These are phyloP conservation scores for Semotilus atromaculatus DNA, from an alignment of 2,797 vertebrate genomes.

Conservation along the genomic window DNA sequence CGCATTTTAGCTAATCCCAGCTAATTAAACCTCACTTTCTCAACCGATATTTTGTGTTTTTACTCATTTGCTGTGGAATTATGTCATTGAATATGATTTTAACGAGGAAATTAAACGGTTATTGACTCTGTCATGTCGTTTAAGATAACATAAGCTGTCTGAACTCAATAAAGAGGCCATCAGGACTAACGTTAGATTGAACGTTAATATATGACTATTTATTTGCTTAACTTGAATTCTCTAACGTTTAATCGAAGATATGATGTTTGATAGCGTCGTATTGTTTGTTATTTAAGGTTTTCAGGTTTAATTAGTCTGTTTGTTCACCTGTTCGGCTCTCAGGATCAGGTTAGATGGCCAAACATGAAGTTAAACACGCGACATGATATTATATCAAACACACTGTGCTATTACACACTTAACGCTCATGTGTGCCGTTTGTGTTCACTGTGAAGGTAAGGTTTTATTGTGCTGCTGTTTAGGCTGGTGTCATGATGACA, in stretches of 20 bases:
- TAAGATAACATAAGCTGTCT: slow-evolving; percentile 16
- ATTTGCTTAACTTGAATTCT: not conserved
- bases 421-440: not conserved
- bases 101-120: not conserved
- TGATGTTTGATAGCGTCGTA: not conserved
- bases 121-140: not conserved
- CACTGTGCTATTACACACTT: not conserved
- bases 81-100: not conserved
- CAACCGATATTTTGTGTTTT: not conserved
- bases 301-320: not conserved
- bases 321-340: not conserved
- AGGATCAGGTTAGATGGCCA: not conserved
- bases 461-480: not conserved
- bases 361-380: slow-evolving; percentile 19
- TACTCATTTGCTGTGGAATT: not conserved
- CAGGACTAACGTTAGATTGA: not conserved
- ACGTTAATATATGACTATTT: not conserved
- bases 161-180: slow-evolving; percentile 21
- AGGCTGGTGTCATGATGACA: slow-evolving; percentile 47
- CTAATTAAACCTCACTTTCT: not conserved
- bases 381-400: not conserved
- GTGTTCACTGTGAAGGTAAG: not conserved
- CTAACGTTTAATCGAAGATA: not conserved
- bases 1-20: slow-evolving; percentile 32
- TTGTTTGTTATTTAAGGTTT: not conserved